phyloP scores from a whole-genome alignment of 92 coral and sea anemone species.

The Heteractis magnifica region DNA sequence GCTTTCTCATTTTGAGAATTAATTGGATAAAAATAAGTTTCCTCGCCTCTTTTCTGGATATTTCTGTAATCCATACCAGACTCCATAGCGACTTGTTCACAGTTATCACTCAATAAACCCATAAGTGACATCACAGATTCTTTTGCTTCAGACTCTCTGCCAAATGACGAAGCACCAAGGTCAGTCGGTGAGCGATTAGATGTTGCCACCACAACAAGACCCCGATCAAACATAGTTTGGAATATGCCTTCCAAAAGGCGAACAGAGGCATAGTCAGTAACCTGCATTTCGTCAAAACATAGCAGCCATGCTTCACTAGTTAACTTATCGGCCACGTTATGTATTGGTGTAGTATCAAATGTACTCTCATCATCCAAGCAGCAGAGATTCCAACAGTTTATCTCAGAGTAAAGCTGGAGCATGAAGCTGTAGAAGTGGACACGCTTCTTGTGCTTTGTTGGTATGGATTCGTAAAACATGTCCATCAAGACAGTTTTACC shows the following conservation, averaged over 20 bases:
- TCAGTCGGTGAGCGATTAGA: slow-evolving; percentile 75
- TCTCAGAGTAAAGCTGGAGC: slow-evolving; percentile 71
- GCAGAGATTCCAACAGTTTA: slow-evolving; percentile 82
- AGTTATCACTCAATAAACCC: slow-evolving; percentile 49
- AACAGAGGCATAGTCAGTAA: slow-evolving; percentile 77
- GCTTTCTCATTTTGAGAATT: slow-evolving; percentile 53
- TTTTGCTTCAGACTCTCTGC: slow-evolving; percentile 64
- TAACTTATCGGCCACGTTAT: slow-evolving; percentile 56
- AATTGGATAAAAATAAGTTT: slow-evolving; percentile 57
- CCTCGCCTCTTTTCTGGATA: slow-evolving; percentile 56
- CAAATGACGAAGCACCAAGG: slow-evolving; percentile 76
- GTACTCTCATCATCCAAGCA: slow-evolving; percentile 54
- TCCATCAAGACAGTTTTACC: slow-evolving; percentile 80
- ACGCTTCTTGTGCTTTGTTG: slow-evolving; percentile 61
- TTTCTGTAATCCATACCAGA: slow-evolving; percentile 64
- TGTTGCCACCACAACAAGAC: slow-evolving; percentile 70
- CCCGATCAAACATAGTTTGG: slow-evolving; percentile 65
- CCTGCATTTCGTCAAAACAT: slow-evolving; percentile 82
- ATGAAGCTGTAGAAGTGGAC: slow-evolving; percentile 78
- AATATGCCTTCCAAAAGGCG: slow-evolving; percentile 73
- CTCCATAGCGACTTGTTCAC: slow-evolving; percentile 64
- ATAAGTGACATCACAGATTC: slow-evolving; percentile 68
- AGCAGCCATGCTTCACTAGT: slow-evolving; percentile 65
- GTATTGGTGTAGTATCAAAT: slow-evolving; percentile 59
- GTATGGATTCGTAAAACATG: slow-evolving; percentile 68